Evolutionary conservation across 2,888 invertebrate species (phyloP).

Genomic region (Euspilapteryx auroguttella): DNA sequence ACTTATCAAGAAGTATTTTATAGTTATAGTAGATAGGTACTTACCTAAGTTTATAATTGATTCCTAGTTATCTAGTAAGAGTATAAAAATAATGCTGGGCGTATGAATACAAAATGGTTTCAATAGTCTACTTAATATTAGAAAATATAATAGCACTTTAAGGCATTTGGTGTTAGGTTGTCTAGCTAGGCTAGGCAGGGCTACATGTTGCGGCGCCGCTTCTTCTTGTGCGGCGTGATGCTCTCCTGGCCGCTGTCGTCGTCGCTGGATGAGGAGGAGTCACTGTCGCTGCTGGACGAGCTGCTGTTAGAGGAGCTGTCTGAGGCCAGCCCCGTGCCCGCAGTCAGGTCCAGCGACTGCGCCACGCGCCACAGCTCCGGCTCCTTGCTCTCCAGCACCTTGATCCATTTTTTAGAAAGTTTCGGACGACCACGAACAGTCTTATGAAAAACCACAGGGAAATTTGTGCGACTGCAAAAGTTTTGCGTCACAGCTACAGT

Average conservation of each 20-base stretch:
- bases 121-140: too few relatives aligned
- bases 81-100: too few relatives aligned
- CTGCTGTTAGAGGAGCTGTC: constrained; percentile 91
- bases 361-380: constrained; percentile 78
- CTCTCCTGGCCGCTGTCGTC: constrained; percentile 89
- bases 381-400: constrained; percentile 68
- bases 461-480: constrained; percentile 94
- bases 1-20: too few relatives aligned
- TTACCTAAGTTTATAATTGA: too few relatives aligned
- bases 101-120: too few relatives aligned
- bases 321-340: constrained; percentile 89
- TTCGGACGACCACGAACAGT: constrained; percentile 95
- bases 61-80: too few relatives aligned
- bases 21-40: too few relatives aligned
- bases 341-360: constrained; percentile 80
- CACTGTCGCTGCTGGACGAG: constrained; percentile 72
- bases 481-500: constrained; percentile 99
- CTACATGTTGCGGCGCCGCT: constrained; percentile 66
- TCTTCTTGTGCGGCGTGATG: constrained; percentile 81
- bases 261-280: constrained; percentile 60
- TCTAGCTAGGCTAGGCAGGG: too few relatives aligned
- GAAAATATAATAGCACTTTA: too few relatives aligned
- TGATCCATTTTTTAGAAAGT: constrained; percentile 90
- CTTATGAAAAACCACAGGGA: constrained; percentile 98
- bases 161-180: too few relatives aligned